Percentiles rank a stretch among this genome's conserved stretches.
Conservation (phyloP, 37 sponge, comb jelly and placozoan species). For the Petrosia ficiformis region DNA sequence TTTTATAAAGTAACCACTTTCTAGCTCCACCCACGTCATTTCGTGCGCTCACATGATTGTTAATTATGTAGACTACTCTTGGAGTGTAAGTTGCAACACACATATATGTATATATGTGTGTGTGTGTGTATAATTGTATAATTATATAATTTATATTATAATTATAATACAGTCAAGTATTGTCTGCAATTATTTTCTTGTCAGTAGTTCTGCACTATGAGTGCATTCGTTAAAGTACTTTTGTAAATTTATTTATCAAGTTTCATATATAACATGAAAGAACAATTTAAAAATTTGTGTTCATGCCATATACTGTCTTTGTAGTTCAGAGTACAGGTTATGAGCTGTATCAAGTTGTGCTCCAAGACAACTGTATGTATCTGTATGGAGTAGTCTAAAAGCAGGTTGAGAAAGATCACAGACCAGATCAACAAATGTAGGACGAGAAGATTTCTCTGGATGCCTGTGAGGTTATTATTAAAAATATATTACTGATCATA, state of each 20-base stretch:
- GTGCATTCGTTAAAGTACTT: too few species aligned
- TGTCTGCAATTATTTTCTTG: too few species aligned
- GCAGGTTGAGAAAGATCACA: background rate
- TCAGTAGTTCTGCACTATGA: too few species aligned
- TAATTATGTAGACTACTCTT: too few species aligned
- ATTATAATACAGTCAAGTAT: too few species aligned
- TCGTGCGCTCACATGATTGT: too few species aligned
- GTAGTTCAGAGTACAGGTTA: conserved; percentile 45
- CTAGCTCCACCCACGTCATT: too few species aligned
- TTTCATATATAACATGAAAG: background rate
- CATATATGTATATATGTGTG: too few species aligned
- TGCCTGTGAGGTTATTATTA: conserved; percentile 8
- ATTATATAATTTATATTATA: too few species aligned
- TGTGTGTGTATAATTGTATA: too few species aligned
- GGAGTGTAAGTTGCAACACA: too few species aligned
- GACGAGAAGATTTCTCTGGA: conserved; percentile 18
- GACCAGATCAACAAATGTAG: conserved; percentile 12
- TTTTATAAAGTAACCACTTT: too few species aligned
- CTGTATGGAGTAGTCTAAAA: background rate
- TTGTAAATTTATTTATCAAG: background rate
- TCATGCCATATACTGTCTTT: conserved; percentile 22
- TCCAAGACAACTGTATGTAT: conserved; percentile 17
- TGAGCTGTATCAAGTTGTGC: conserved; percentile 43
- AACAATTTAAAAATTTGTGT: background rate
- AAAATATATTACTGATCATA: background rate